Conservation (phyloP, 1,140 invertebrate genomes). For the Tetragnatha versicolor region DNA sequence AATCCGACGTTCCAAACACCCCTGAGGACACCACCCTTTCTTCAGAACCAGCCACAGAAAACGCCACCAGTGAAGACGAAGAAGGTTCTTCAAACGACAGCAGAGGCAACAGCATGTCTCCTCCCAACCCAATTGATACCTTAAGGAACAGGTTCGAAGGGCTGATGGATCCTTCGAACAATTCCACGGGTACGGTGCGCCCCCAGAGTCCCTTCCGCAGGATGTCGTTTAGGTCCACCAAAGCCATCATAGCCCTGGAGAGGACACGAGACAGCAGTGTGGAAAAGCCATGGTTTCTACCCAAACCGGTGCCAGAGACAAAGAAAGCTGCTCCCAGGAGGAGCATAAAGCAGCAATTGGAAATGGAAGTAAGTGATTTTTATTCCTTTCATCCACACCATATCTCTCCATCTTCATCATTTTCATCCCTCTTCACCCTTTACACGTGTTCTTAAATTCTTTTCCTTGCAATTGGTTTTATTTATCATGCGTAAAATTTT, state of each 20-base stretch:
- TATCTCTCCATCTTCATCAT: too few species aligned
- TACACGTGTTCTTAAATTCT: too few species aligned
- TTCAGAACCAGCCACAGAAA: not conserved
- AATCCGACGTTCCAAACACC: not conserved
- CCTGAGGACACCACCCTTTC: not conserved
- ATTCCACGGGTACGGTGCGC: not conserved
- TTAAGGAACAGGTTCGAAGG: conserved; percentile 42
- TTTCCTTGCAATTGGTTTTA: too few species aligned
- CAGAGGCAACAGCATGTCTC: not conserved
- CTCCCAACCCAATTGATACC: conserved; percentile 23
- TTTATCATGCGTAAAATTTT: too few species aligned
- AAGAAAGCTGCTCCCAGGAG: conserved; percentile 18
- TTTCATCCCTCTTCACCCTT: too few species aligned
- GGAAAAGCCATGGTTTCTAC: conserved; percentile 15
- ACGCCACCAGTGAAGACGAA: not conserved
- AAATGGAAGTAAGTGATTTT: conserved; percentile 27
- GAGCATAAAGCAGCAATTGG: conserved; percentile 41
- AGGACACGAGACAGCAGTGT: not conserved
- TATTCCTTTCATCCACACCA: too few species aligned
- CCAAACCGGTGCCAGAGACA: not conserved
- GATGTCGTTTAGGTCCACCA: conserved; percentile 43
- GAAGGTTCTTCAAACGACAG: not conserved
- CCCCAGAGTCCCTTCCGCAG: conserved; percentile 37
- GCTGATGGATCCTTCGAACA: not conserved
- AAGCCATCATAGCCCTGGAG: conserved; percentile 30